Conservation (phyloP, 2,797 vertebrate species). For the Carcharodon carcharias region DNA sequence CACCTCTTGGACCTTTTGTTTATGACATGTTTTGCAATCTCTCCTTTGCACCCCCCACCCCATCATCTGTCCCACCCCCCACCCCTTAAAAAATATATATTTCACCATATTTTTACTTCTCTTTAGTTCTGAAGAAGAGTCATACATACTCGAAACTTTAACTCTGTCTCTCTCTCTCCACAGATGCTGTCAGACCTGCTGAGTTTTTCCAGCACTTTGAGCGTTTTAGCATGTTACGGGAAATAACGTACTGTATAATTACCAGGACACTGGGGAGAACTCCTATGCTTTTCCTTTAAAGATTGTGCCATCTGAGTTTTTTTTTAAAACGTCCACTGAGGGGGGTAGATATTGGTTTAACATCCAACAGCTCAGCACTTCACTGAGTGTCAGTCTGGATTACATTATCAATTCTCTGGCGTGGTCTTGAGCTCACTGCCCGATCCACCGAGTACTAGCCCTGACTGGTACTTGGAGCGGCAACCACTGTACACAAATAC, state of each 20-base stretch:
- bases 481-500: not conserved
- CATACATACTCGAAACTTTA: too few species aligned
- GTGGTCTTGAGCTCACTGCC: not conserved
- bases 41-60: too few species aligned
- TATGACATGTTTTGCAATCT: too few species aligned
- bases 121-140: too few species aligned
- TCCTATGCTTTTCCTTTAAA: not conserved
- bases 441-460: not conserved
- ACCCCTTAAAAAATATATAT: too few species aligned
- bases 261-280: not conserved
- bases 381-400: not conserved
- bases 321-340: not conserved
- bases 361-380: not conserved
- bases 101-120: too few species aligned
- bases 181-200: too few species aligned
- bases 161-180: too few species aligned
- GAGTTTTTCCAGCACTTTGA: too few species aligned
- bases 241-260: not conserved
- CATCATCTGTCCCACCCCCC: too few species aligned
- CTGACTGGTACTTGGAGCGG: not conserved
- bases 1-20: too few species aligned
- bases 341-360: not conserved
- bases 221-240: not conserved
- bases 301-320: not conserved
- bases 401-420: not conserved